Conservation (phyloP, 2,113 vertebrate species). For the Thryonomys swinderianus region DNA sequence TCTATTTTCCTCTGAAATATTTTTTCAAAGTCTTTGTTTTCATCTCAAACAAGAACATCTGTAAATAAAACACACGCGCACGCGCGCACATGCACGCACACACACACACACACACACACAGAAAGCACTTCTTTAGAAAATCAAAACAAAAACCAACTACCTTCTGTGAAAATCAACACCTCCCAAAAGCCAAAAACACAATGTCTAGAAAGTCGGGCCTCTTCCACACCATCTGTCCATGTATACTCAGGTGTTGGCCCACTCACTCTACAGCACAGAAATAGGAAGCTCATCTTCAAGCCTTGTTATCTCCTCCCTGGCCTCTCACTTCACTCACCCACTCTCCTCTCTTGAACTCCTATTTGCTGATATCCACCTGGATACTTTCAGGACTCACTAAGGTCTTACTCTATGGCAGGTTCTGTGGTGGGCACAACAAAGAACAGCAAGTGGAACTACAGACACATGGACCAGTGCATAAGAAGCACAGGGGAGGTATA, state of each 20-base stretch:
- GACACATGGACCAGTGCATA: background rate
- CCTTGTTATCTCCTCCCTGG: background rate
- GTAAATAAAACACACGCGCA: background rate
- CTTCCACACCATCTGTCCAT: background rate
- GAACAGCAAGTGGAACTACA: background rate
- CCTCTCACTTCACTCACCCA: background rate
- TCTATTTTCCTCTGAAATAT: background rate
- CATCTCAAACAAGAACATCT: conserved; percentile 9
- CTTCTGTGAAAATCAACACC: background rate
- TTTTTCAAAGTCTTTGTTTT: conserved; percentile 36
- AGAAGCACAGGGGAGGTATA: background rate
- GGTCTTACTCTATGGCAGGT: background rate
- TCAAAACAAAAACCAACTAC: background rate
- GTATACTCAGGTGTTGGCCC: background rate
- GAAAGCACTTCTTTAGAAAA: background rate
- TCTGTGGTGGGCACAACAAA: background rate
- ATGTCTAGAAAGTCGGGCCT: background rate
- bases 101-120: background rate
- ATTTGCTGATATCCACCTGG: background rate
- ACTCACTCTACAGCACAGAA: background rate
- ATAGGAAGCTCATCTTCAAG: background rate
- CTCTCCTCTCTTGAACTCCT: background rate
- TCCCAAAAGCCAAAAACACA: background rate
- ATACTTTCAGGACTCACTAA: background rate
- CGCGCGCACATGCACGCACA: background rate